Conservation (phyloP, 2,797 vertebrate genomes). For the Catamblyrhynchus diadema region DNA sequence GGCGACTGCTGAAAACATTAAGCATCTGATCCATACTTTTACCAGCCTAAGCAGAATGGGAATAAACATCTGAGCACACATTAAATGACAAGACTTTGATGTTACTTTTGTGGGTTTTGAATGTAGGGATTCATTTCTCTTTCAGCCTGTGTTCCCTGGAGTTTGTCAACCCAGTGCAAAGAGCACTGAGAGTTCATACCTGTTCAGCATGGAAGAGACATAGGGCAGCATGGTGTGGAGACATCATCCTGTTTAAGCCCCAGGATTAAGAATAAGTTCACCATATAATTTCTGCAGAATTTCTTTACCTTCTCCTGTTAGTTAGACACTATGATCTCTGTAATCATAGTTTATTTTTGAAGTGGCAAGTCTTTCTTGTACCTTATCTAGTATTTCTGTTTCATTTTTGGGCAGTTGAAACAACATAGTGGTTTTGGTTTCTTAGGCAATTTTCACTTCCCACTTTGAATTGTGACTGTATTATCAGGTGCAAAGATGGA, state of each 20-base stretch:
- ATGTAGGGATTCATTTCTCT: neutral
- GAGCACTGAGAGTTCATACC: neutral
- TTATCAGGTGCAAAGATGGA: neutral
- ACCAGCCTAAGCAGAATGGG: neutral
- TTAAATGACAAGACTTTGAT: neutral
- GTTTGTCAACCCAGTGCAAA: neutral
- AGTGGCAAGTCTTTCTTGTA: neutral
- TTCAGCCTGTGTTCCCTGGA: neutral
- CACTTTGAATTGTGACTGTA: neutral
- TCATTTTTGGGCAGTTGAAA: neutral
- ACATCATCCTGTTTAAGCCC: neutral
- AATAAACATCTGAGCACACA: conserved; percentile 35
- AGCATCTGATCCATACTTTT: conserved; percentile 61
- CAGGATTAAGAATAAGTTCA: neutral
- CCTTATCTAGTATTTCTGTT: neutral
- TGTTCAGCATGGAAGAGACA: neutral
- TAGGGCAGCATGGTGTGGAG: neutral
- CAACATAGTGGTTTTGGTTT: neutral
- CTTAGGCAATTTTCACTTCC: neutral
- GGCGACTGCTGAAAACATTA: conserved; percentile 58
- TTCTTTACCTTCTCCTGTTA: neutral
- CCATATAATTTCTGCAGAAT: neutral
- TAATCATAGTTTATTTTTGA: neutral
- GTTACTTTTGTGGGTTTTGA: conserved; percentile 5
- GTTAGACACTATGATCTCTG: neutral